A percentile compares a stretch with the other conserved stretches of the same genome.
These are phyloP conservation scores for Hirtodrosophila alboralis DNA, from an alignment of 2,888 invertebrate species.

Conservation along the genomic window DNA sequence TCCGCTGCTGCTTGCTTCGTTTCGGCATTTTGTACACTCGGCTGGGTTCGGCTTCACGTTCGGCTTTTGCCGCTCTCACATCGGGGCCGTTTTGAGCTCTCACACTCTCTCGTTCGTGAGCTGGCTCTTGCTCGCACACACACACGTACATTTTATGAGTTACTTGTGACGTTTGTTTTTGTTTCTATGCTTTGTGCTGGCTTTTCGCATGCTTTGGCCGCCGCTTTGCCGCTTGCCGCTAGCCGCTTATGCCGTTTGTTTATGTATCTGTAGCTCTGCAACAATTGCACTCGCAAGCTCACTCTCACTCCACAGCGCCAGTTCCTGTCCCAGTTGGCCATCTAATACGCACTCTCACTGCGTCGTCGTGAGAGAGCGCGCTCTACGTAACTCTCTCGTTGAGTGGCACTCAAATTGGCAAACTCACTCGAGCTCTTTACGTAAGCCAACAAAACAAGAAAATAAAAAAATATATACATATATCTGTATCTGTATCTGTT, in stretches of 20 bases:
- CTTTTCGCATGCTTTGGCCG: conserved; percentile 69
- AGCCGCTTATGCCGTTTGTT: conserved; percentile 55
- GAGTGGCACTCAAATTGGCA: conserved; percentile 28
- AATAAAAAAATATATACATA: conserved; percentile 15
- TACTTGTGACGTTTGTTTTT: conserved; percentile 70
- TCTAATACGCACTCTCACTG: conserved; percentile 46
- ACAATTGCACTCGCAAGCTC: conserved; percentile 39
- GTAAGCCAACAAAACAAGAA: conserved; percentile 51
- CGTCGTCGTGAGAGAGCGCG: conserved; percentile 49
- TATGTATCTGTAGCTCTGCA: conserved; percentile 57
- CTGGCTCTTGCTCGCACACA: conserved; percentile 45
- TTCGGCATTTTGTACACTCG: conserved; percentile 28
- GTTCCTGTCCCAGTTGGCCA: conserved; percentile 22
- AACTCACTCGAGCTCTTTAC: conserved; percentile 63
- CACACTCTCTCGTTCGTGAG: conserved; percentile 9
- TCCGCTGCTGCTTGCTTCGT: conserved; percentile 43
- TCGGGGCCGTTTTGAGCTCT: conserved; percentile 5
- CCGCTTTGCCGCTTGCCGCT: conserved; percentile 12
- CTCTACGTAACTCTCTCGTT: conserved; percentile 9
- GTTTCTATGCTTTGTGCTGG: conserved; percentile 75
- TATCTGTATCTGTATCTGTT: conserved; percentile 30
- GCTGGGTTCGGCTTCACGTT: conserved; percentile 35
- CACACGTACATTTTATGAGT: conserved; percentile 18
- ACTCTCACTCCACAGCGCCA: conserved; percentile 21
- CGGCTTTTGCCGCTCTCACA: conserved; percentile 17